Base-by-base conservation (phyloP, 2,888 invertebrate species). In the Lasioglossum lativentre region DNA sequence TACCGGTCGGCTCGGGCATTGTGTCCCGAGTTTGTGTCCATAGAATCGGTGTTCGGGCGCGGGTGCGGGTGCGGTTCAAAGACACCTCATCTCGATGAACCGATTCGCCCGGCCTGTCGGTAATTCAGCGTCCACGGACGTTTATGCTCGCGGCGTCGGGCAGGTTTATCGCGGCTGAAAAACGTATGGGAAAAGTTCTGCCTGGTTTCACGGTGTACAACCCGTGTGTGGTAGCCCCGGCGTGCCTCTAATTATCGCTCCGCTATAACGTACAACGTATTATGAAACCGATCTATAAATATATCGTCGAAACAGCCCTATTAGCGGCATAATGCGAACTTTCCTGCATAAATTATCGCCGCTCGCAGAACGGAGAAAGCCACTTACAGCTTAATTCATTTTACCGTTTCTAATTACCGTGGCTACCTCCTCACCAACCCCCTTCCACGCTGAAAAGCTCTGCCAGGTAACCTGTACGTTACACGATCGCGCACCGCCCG, bases 271-370 rank as follows among this genome's bases (percentile, higher is more conserved):
- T 84, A 82, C 78, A 71, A 30, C 75, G 76, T 85, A 84, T 83
- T 85, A 83, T 76, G 85, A 83, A 85, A 85, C 74, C 72, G 68
- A 30, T 79, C 84, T 76, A 83, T 85, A 85, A 85, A 85, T 85
- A 85, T 85, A 85, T 85, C 84, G 68, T 76, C 75, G 85, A 72
- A 83, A 78, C 79, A 79, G 79, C 84, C 85, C 85, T 85, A 85
- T 85, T 85, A 85, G 84, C 84, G 79, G 84, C 73, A 83, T 79
- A 85, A 85, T 79, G 79, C 79, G n/a, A 79, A 85, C 85, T 85
- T 85, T 85, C 85, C 72, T 85, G 75, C 72, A 85, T 83, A 83
- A 83, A 83, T 85, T 85, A 85, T 79, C 79, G 75, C 78, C 78
- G 38, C 30, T 52, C 66, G 72, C 63, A 47, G 34, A 56, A 27